phyloP scores from a whole-genome alignment of 1,140 invertebrate species.

The Musca vetustissima region DNA sequence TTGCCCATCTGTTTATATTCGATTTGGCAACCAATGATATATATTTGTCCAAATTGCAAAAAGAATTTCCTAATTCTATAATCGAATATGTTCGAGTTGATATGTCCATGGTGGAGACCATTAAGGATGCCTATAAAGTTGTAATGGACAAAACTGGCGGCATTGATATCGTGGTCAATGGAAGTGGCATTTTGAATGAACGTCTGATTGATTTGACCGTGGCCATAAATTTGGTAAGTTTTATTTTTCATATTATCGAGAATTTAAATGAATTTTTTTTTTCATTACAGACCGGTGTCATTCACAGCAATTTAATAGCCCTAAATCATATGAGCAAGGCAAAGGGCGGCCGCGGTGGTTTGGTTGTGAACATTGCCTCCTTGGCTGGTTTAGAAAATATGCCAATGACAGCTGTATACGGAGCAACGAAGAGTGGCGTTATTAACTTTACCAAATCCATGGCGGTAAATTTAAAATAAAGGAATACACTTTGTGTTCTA shows the following conservation, averaged over 20 bases:
- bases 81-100: no score
- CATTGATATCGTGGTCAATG: slow-evolving; percentile 15
- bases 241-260: not conserved
- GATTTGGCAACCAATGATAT: no score
- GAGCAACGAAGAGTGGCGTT: slow-evolving; percentile 54
- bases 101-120: no score
- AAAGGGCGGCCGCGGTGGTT: slow-evolving; percentile 60
- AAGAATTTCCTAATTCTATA: no score
- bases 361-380: slow-evolving; percentile 64
- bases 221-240: slow-evolving; percentile 25
- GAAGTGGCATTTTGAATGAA: slow-evolving; percentile 6
- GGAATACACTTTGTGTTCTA: no score
- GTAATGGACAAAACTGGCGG: not conserved
- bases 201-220: not conserved
- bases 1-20: no score
- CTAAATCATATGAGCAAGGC: slow-evolving; percentile 57
- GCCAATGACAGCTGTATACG: slow-evolving; percentile 48
- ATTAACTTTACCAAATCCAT: slow-evolving; percentile 50
- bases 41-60: no score
- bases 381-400: slow-evolving; percentile 57
- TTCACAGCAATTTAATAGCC: slow-evolving; percentile 18
- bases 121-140: no score
- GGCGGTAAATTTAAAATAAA: slow-evolving; percentile 24
- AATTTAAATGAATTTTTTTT: not conserved
- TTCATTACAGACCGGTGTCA: slow-evolving; percentile 19